Evolutionary conservation across 1,140 invertebrate species (phyloP), one percentile per base, ranked within the genome.

Genomic region (Temnothorax longispinosus): DNA sequence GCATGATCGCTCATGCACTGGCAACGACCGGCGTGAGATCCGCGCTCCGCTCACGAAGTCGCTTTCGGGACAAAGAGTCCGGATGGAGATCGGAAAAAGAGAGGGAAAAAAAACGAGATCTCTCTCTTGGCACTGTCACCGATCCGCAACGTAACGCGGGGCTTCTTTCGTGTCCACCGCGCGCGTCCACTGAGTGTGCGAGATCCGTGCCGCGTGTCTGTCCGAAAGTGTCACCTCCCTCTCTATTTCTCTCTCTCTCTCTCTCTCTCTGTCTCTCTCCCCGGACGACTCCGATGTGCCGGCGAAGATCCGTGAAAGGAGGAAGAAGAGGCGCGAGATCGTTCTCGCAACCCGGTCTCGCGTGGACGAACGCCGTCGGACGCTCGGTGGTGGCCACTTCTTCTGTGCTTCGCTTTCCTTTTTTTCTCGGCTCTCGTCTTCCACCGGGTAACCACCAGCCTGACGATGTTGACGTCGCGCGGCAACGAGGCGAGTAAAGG

Each of bases 281-380:
- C 76, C 52, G 74, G 65, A 71, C 82, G 47, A 88, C 76, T 87
- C 75, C 52, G 72, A 87, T 65, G 81, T 87, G 87, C 78, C 88
- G 81, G 85, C 90, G 88, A 87, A 87, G 90, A 91, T 91, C 85
- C 90, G 90, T 89, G 90, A 91, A 91, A 91, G 89, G 89, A 91
- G 90, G 90, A 91, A 91, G 89, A 89, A 91, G 87, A 89, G 89
- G 76, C 87, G 89, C 77, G 88, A 90, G 89, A 90, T 88, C 88
- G 88, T 86, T 60, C 41, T 27, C 67, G 62, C 82, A 78, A 86
- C 87, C 77, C 85, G 76, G 89, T 90, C 81, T 74, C 71, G 88
- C 72, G 71, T 72, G 88, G 88, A 88, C 52, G 75, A 88, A 52
- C 87, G 88, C 67, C 77, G 88, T 89, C 75, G 84, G 87, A 86